Evolutionary conservation across 1,140 invertebrate genomes (phyloP).

Genomic region (Papilio machaon): DNA sequence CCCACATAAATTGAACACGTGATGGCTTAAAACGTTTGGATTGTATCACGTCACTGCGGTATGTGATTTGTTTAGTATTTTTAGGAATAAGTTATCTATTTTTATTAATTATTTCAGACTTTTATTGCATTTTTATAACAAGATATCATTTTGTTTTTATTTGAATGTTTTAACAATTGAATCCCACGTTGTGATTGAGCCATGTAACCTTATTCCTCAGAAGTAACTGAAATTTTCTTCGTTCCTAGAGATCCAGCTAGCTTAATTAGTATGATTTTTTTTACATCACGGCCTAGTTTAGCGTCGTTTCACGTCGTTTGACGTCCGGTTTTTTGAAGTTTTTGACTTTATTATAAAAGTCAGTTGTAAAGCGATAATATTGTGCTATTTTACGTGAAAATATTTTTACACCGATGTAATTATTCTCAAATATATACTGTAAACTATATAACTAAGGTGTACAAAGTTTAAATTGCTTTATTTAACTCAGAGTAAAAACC

Average conservation of each 20-base stretch:
- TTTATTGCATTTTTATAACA: not conserved
- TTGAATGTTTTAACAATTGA: not conserved
- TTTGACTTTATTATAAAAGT: not conserved
- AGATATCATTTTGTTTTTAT: too few species aligned
- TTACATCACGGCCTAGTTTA: not conserved
- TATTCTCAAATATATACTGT: not conserved
- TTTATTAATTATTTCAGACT: not conserved
- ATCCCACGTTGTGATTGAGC: not conserved
- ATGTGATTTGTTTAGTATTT: not conserved
- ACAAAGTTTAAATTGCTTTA: not conserved
- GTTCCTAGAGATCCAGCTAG: not conserved
- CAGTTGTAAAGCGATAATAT: not conserved
- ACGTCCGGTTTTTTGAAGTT: not conserved
- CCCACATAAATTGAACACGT: conserved; percentile 15
- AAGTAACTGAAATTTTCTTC: not conserved
- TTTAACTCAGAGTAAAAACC: not conserved
- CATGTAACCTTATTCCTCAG: not conserved
- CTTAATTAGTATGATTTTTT: not conserved
- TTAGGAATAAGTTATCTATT: not conserved
- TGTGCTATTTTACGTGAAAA: not conserved
- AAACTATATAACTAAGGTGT: not conserved
- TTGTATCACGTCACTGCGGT: not conserved
- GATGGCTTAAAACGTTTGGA: not conserved
- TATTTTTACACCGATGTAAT: not conserved
- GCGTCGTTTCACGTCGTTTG: not conserved